Percentiles rank a stretch among this genome's conserved stretches.
These are phyloP conservation scores for Agrochola litura DNA, from an alignment of 2,888 invertebrate species.

Conservation along the genomic window DNA sequence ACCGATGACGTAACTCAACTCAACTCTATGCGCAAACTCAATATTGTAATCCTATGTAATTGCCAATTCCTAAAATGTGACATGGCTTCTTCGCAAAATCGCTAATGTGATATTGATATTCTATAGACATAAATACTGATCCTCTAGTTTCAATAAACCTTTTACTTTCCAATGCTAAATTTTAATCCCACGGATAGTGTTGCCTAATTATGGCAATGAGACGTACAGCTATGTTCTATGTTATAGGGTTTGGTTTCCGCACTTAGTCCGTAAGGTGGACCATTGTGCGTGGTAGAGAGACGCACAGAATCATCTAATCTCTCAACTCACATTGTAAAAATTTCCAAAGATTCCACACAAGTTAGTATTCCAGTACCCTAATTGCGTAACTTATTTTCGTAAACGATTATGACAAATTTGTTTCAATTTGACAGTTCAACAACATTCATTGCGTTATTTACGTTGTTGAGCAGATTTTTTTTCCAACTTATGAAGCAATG, in stretches of 20 bases:
- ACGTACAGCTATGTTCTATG: background rate
- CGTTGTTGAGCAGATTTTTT: too few species aligned
- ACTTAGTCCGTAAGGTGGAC: too few species aligned
- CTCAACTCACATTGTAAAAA: background rate
- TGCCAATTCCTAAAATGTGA: slow-evolving; percentile 16
- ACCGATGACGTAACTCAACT: background rate
- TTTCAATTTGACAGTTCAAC: too few species aligned
- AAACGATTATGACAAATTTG: too few species aligned
- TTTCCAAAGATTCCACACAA: slow-evolving; percentile 11
- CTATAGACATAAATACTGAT: background rate
- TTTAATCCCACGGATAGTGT: background rate
- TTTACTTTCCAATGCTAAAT: slow-evolving; percentile 5
- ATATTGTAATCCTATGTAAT: slow-evolving; percentile 1
- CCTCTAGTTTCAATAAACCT: background rate
- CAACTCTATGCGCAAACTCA: slow-evolving; percentile 1
- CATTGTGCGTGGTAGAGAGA: too few species aligned
- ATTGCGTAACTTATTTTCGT: too few species aligned
- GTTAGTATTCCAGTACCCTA: background rate
- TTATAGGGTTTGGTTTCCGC: too few species aligned
- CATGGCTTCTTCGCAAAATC: slow-evolving; percentile 23
- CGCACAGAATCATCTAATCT: slow-evolving; percentile 3
- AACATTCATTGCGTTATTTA: too few species aligned
- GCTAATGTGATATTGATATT: slow-evolving; percentile 9
- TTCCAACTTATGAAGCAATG: too few species aligned
- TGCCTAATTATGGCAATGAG: background rate